Evolutionary conservation across 2,113 vertebrate genomes (phyloP).

Genomic region (Ictidomys tridecemlineatus): DNA sequence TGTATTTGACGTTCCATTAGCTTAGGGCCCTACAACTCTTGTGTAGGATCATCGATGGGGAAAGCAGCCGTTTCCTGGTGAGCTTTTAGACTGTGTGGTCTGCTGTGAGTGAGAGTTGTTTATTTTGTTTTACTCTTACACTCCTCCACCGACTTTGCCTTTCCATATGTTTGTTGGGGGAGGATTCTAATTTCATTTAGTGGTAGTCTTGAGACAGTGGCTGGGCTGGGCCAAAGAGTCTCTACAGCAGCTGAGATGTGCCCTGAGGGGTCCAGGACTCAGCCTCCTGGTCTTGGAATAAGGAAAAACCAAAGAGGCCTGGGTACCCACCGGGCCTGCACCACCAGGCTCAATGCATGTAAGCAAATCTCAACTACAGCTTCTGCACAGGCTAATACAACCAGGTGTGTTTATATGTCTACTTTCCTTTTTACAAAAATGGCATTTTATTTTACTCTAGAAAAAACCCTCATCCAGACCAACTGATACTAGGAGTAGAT

Average conservation of each 20-base stretch:
- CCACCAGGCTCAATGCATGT: not conserved
- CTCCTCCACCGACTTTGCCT: not conserved
- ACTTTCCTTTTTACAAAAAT: slow-evolving; percentile 37
- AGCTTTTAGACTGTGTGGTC: slow-evolving; percentile 25
- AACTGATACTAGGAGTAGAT: not conserved
- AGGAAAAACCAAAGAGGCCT: not conserved
- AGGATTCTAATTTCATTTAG: slow-evolving; percentile 30
- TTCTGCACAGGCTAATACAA: not conserved
- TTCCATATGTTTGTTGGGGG: slow-evolving; percentile 40
- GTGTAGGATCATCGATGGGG: not conserved
- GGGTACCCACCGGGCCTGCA: not conserved
- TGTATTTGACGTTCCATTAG: not conserved
- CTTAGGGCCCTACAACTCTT: slow-evolving; percentile 20
- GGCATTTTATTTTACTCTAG: not conserved
- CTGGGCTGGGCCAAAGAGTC: not conserved
- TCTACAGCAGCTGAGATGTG: not conserved
- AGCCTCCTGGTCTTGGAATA: not conserved
- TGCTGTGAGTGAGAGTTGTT: slow-evolving; percentile 28
- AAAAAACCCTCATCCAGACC: not conserved
- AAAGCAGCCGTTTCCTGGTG: not conserved
- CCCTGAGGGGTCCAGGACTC: not conserved
- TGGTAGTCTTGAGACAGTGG: not conserved
- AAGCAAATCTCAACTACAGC: not conserved
- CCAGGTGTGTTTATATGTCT: not conserved
- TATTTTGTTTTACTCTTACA: slow-evolving; percentile 56